phyloP scores from a whole-genome alignment of 2,113 vertebrate species.

The Choloepus hoffmanni region DNA sequence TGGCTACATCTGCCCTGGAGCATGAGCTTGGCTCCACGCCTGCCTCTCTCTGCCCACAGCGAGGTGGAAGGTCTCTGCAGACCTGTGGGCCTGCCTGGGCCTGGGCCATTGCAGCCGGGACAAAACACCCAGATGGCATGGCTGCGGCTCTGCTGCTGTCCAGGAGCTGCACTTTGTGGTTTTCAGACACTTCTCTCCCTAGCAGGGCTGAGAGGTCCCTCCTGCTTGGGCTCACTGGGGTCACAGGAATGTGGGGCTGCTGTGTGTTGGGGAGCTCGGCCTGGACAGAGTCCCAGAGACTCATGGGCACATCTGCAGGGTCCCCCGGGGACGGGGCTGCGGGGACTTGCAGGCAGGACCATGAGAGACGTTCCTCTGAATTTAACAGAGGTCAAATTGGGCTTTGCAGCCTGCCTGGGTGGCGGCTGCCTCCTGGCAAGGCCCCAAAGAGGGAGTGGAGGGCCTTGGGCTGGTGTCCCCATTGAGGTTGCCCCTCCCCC shows the following conservation, averaged over 20 bases:
- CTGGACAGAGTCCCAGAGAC: not conserved
- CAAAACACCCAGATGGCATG: fast-evolving
- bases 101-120: not conserved
- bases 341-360: not conserved
- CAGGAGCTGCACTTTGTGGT: not conserved
- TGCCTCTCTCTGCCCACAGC: not conserved
- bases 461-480: not conserved
- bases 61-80: not conserved
- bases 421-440: not conserved
- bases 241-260: not conserved
- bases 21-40: not conserved
- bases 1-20: not conserved
- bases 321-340: not conserved
- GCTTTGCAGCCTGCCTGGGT: not conserved
- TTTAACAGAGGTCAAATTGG: fast-evolving
- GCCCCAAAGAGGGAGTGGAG: not conserved
- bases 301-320: not conserved
- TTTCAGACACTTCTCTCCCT: not conserved
- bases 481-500: not conserved
- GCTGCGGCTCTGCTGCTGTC: not conserved
- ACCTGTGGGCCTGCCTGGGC: not conserved
- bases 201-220: not conserved
- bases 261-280: no score
- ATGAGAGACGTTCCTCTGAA: not conserved
- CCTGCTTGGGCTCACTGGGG: not conserved